Percentiles rank a stretch among this genome's conserved stretches.
Evolutionary conservation across 2,888 invertebrate genomes (phyloP).

Genomic region (Acronicta aceris): DNA sequence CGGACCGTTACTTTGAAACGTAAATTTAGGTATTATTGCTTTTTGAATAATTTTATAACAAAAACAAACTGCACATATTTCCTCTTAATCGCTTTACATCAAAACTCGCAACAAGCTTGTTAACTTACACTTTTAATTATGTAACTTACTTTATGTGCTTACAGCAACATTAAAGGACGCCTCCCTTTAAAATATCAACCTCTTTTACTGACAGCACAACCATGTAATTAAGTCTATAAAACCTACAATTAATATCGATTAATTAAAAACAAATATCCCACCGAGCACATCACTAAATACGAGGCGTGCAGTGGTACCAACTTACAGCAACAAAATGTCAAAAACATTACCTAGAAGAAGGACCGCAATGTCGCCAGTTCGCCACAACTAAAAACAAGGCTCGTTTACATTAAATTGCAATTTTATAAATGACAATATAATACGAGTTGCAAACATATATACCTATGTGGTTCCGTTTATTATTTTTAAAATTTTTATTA

Average conservation of each 20-base stretch:
- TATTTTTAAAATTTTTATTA: too few species aligned
- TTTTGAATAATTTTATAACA: too few species aligned
- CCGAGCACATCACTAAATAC: conserved; percentile 36
- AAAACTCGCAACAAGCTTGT: conserved; percentile 9
- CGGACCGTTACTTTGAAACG: background rate
- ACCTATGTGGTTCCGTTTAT: conserved; percentile 32
- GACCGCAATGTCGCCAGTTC: conserved; percentile 55
- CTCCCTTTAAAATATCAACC: conserved; percentile 24
- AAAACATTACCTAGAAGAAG: conserved; percentile 59
- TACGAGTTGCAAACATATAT: background rate
- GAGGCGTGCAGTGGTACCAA: conserved; percentile 32
- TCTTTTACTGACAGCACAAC: conserved; percentile 15
- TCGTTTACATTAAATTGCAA: conserved; percentile 78
- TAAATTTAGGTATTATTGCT: background rate
- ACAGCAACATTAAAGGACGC: conserved; percentile 3
- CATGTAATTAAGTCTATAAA: conserved; percentile 37
- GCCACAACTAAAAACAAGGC: conserved; percentile 59
- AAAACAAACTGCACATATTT: background rate
- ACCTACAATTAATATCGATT: conserved; percentile 48
- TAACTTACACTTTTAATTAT: conserved; percentile 10
- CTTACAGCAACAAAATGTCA: conserved; percentile 54
- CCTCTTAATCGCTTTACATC: conserved; percentile 11
- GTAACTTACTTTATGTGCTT: conserved; percentile 3
- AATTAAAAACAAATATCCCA: conserved; percentile 46
- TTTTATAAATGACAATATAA: conserved; percentile 65